Evolutionary conservation across 2,888 invertebrate genomes (phyloP).

Genomic region (Leptopilina syphax): DNA sequence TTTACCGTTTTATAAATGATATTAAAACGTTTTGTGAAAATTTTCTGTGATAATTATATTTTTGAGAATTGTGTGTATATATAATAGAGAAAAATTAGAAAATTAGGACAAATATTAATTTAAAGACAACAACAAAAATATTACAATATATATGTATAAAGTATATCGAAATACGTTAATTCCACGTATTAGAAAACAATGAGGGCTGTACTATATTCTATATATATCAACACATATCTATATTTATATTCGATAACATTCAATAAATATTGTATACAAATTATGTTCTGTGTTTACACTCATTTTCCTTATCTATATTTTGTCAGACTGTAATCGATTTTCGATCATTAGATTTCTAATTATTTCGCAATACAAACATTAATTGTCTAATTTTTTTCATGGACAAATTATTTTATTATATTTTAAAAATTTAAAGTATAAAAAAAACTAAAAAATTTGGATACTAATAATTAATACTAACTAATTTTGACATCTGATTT

Average conservation of each 20-base stretch:
- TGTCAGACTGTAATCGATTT: no score
- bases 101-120: not conserved
- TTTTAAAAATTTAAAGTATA: no score
- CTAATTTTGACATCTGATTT: no score
- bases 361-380: no score
- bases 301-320: not conserved
- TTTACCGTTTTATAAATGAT: conserved; percentile 15
- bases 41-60: conserved; percentile 1
- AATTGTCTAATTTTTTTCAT: no score
- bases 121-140: no score
- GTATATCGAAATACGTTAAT: not conserved
- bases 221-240: not conserved
- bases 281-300: not conserved
- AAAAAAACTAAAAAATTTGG: no score
- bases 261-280: conserved; percentile 12
- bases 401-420: no score
- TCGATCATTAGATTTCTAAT: no score
- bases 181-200: not conserved
- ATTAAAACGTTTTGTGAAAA: conserved; percentile 31
- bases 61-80: not conserved
- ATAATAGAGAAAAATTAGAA: not conserved
- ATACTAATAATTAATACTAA: no score
- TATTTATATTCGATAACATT: not conserved
- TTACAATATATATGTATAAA: not conserved
- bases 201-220: not conserved